Evolutionary conservation across 1,140 invertebrate genomes (phyloP), one percentile per base, ranked within the genome.

Genomic region (Diachasmimorpha longicaudata): DNA sequence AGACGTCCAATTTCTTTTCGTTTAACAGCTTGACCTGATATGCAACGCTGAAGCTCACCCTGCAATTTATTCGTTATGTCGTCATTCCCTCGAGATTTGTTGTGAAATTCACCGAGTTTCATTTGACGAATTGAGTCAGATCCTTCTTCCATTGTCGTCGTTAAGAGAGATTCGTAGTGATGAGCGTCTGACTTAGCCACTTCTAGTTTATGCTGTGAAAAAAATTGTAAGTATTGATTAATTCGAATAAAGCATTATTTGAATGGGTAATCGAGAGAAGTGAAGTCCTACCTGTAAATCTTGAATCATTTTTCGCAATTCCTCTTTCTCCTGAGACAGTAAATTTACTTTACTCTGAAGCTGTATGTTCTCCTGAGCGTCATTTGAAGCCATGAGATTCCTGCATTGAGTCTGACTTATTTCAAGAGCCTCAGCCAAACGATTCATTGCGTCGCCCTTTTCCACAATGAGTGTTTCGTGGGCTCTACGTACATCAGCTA

Each of bases 391-490:
- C 80, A 89, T 87, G 4, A 89, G 79, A 82, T 85, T 83, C 21
- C 81, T 79, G 74, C 85, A 88, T 66, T 87, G 85, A 6, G 79
- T 70, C 78, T 89, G 87, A 83, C 85, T 87, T 31, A 86, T 80
- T 69, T 86, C 82, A 36, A 89, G 78, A 13, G 82, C 84, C 76
- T 84, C 80, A 6, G 82, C 81, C 68, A 89, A 74, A 55, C 79
- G 81, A 82, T 87, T 88, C 72, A 88, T 85, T 14, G 84, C 85
- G 13, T 89, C 85, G 21, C 79, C 83, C 70, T 87, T 89, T 46
- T 89, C 85, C 0, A 88, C 83, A 72, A 89, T 80, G n/a, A 85
- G 72, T 25, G 73, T 63, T 76, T 88, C 85, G 23, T 88, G 82
- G 0, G 79, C 82, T 80, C 82, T 81, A 67, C 85, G 79, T 21